phyloP scores from a whole-genome alignment of 2,888 invertebrate genomes.

The Isotomurus palustris region DNA sequence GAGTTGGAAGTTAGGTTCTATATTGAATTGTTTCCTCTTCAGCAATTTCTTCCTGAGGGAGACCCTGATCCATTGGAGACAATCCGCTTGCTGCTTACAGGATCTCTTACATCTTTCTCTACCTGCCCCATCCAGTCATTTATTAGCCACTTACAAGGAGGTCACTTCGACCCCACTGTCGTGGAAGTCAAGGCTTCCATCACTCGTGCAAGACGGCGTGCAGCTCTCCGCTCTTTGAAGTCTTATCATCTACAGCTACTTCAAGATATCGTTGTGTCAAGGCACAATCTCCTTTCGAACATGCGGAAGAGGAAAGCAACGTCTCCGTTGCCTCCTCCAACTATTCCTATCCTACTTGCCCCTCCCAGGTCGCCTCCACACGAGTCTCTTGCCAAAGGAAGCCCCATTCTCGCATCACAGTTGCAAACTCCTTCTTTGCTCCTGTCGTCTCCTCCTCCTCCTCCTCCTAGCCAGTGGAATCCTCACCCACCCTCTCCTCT shows the following conservation, averaged over 20 bases:
- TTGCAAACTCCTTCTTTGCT: constrained; percentile 30
- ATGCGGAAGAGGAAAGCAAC: not conserved
- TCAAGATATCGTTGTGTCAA: constrained; percentile 68
- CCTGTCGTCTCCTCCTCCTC: not conserved
- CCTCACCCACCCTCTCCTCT: no score
- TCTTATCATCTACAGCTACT: constrained; percentile 61
- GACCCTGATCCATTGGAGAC: no score
- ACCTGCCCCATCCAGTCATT: constrained; percentile 54
- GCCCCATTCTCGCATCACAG: constrained; percentile 44
- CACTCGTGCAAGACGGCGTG: constrained; percentile 51
- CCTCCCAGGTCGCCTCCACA: not conserved
- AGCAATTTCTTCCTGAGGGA: no score
- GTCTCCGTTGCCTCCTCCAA: not conserved
- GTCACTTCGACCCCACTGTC: constrained; percentile 64
- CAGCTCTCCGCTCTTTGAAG: constrained; percentile 34
- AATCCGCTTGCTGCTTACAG: constrained; percentile 31
- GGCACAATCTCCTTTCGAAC: constrained; percentile 48
- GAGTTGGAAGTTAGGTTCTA: no score
- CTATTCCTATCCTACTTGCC: not conserved
- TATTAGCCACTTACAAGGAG: constrained; percentile 53
- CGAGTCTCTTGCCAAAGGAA: constrained; percentile 25
- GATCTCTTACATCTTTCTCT: constrained; percentile 34
- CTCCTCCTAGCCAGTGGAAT: no score
- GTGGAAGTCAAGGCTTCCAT: constrained; percentile 38
- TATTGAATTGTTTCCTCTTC: no score